phyloP scores from a whole-genome alignment of 2,888 invertebrate species.

The Heliconius hortense region DNA sequence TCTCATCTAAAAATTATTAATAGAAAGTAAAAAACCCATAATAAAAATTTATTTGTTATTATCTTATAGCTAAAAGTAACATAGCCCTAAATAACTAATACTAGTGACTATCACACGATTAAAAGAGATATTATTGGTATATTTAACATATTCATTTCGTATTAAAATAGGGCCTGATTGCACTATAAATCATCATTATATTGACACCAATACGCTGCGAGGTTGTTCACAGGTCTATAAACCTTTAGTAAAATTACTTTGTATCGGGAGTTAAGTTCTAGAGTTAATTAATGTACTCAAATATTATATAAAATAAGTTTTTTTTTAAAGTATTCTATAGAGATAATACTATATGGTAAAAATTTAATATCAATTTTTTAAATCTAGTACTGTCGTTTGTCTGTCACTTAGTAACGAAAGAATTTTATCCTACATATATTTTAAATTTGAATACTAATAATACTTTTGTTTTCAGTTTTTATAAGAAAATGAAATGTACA shows the following conservation, averaged over 20 bases:
- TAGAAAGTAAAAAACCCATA: no score
- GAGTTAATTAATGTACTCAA: neutral
- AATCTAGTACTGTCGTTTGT: no score
- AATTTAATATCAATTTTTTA: no score
- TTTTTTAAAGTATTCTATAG: no score
- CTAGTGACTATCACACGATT: neutral
- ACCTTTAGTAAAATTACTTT: constrained; percentile 7
- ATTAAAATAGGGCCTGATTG: constrained; percentile 6
- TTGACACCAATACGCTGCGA: neutral
- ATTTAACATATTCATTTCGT: neutral
- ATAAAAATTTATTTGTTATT: no score
- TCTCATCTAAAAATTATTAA: no score
- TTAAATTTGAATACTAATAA: no score
- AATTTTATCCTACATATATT: no score
- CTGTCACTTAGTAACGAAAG: no score
- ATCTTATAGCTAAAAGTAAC: neutral
- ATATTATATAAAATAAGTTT: neutral
- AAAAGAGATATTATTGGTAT: neutral
- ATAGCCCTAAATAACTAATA: neutral
- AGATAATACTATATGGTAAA: no score
- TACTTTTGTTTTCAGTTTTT: no score
- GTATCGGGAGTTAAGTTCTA: neutral
- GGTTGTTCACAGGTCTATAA: constrained; percentile 15
- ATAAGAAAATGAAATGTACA: no score
- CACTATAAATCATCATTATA: constrained; percentile 11